Evolutionary conservation across 2,797 vertebrate genomes (phyloP), one percentile per base, ranked within the genome.

Genomic region (Astyanax mexicanus): DNA sequence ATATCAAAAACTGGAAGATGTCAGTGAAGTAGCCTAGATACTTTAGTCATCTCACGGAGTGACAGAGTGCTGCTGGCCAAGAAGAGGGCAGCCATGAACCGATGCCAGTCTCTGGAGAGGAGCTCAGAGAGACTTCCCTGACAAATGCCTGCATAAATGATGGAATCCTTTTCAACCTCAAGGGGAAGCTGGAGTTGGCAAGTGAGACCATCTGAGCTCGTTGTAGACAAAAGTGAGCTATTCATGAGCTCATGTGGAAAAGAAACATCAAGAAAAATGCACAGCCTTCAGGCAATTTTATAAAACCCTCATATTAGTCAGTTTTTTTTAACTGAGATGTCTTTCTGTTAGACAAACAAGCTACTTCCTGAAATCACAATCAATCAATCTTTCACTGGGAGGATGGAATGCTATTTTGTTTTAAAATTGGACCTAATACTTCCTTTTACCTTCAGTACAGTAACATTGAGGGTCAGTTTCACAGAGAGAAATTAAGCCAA

Each of bases 101-200:
- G 37, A 23, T 62, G 67, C 66, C 74, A 77, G 67, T 77, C 74
- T 77, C 74, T 70, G 66, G 67, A 70, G 57, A 62, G 67, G 44
- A 70, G 67, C 60, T 77, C 74, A 77, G 74, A 69, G 69, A 70
- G 57, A 70, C 69, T 64, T 62, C 66, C 67, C 57, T 70, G 69
- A 77, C 57, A 69, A 77, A 77, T 77, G 44, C 74, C 57, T 54
- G 49, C 67, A 69, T 77, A 70, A 70, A 70, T 19, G 51, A 38
- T 77, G 74, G 67, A 77, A 70, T 77, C 67, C 67, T 54, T 64
- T 77, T 51, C 57, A 64, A 70, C 17, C 57, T 62, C 44, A 52
- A 52, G 66, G 29, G 66, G 45, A 76, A 69, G 67, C 74, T 70
- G 47, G 25, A 70, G 51, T 60, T 70, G 74, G 74, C 57, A 70